These are phyloP conservation scores for Coilia nasus DNA, from an alignment of 2,797 vertebrate genomes.

Conservation along the genomic window DNA sequence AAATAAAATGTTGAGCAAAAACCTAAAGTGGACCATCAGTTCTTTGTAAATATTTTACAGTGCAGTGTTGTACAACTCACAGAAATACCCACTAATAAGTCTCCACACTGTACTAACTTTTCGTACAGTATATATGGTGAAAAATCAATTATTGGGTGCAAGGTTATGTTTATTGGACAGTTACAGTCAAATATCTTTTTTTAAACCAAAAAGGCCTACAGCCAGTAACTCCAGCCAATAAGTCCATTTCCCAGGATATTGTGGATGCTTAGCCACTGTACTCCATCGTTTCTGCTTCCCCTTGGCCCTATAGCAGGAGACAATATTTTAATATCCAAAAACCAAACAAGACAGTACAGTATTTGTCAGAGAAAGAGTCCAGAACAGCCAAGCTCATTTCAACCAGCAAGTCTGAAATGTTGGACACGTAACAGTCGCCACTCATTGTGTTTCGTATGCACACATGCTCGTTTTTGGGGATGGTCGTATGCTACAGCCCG, in stretches of 20 bases:
- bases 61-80: background rate
- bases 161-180: no score
- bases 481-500: background rate
- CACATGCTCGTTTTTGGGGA: no score
- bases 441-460: background rate
- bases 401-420: background rate
- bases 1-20: constrained; percentile 38
- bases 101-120: background rate
- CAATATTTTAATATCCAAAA: background rate
- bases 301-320: background rate
- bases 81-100: background rate
- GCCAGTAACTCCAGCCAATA: background rate
- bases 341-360: background rate
- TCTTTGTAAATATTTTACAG: background rate
- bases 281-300: background rate
- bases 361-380: background rate
- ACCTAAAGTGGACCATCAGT: background rate
- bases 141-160: no score
- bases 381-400: background rate
- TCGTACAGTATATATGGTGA: background rate
- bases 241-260: background rate
- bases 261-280: background rate
- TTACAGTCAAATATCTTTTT: no score
- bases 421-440: background rate
- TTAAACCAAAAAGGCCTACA: no score